Evolutionary conservation across 37 sponge, comb jelly and placozoan genomes (phyloP), one percentile per base, ranked within the genome.

Genomic region (Crambe crambe): DNA sequence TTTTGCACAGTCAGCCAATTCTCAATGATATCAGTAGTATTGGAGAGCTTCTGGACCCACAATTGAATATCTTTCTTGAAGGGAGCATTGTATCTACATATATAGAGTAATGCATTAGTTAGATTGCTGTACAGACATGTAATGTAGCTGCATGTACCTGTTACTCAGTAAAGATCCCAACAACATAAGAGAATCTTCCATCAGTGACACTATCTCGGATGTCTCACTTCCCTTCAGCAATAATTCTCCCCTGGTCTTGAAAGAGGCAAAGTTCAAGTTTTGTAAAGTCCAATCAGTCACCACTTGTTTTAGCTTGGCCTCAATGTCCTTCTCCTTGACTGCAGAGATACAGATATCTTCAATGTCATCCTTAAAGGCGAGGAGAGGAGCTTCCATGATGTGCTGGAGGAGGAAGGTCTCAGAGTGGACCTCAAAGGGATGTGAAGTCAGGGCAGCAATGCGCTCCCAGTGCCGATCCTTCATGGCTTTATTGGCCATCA

Each of bases 111-210:
- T 23, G 32, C 34, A 36, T 23, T 27, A 40, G 18, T 18, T 27
- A 61, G n/a, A n/a, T n/a, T n/a, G n/a, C n/a, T n/a, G n/a, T n/a
- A n/a, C n/a, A n/a, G n/a, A n/a, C n/a, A n/a, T n/a, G n/a, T n/a
- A n/a, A 12, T 9, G 20, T 63, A 36, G 21, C 18, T 15, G 29
- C 56, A 17, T 2, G 10, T 40, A 95, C 88, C 96, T 83, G 82
- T 98, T 98, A 60, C 93, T 92, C 99, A 98, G 93, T 51, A 98
- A 92, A 3, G 99, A 98, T 37, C 96, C 87, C 31, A 98, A 90
- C 9, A 98, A 81, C 99, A 98, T 98, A 21, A 98, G 92, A 25
- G 94, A 93, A 86, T 98, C 98, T 61, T 98, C 98, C 98, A 98
- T 95, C 26, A 92, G 87, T 17, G 94, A 80, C 38, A 98, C 90